phyloP scores from a whole-genome alignment of 2,888 invertebrate genomes.

The Gryllus longicercus region DNA sequence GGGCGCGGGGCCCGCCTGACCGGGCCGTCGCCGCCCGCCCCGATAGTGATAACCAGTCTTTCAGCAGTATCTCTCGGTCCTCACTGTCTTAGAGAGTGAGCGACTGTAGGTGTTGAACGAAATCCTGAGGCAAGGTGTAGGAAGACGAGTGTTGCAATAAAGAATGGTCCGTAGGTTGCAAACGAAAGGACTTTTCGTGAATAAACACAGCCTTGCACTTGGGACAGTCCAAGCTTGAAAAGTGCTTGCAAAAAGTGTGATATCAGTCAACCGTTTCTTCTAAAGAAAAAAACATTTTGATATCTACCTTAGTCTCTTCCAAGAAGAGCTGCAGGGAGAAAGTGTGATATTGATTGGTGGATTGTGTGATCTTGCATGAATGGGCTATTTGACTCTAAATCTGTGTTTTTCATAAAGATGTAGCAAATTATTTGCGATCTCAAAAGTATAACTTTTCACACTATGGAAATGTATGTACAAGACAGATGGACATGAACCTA shows the following conservation, averaged over 20 bases:
- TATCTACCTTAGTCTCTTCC: conserved; percentile 24
- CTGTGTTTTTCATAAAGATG: conserved; percentile 4
- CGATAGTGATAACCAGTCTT: conserved; percentile 17
- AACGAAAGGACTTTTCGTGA: neutral
- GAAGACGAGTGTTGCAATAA: neutral
- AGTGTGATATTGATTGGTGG: conserved; percentile 21
- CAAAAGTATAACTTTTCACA: conserved; percentile 11
- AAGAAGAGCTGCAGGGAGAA: conserved; percentile 18
- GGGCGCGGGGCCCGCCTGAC: conserved; percentile 17
- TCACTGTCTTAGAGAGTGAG: neutral
- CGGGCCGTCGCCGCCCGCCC: neutral
- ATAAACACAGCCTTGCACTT: neutral
- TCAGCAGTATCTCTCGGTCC: neutral
- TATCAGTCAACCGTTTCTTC: neutral
- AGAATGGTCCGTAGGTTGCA: neutral
- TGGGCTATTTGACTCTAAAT: conserved; percentile 4
- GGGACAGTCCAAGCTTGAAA: conserved; percentile 10
- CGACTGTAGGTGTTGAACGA: neutral
- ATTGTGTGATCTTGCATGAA: conserved; percentile 12
- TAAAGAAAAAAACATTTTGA: conserved; percentile 19
- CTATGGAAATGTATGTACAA: neutral
- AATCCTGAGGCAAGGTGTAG: neutral
- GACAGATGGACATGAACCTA: neutral
- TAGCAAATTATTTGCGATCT: conserved; percentile 26
- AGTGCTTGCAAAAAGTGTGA: conserved; percentile 17